These are phyloP conservation scores for Cydia pomonella DNA, from an alignment of 1,140 invertebrate species.

Conservation along the genomic window DNA sequence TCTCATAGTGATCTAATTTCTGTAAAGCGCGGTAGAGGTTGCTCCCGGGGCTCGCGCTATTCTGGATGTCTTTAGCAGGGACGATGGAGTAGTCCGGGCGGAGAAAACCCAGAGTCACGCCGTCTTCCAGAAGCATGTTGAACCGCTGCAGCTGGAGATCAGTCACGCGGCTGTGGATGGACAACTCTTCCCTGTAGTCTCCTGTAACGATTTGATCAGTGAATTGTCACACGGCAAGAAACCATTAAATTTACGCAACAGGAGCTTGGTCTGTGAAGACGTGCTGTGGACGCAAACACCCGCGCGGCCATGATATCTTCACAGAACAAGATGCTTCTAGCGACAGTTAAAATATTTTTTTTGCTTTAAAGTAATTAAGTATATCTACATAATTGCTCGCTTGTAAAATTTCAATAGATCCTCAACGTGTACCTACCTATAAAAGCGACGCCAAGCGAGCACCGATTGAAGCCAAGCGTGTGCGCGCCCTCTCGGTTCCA, in stretches of 20 bases:
- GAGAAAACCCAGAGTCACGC: constrained; percentile 53
- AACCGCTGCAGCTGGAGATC: constrained; percentile 50
- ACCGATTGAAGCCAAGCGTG: constrained; percentile 74
- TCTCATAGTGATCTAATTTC: constrained; percentile 54
- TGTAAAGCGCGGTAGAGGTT: constrained; percentile 56
- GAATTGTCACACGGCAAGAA: too few relatives aligned
- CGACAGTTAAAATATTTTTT: too few relatives aligned
- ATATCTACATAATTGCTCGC: too few relatives aligned
- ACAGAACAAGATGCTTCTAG: too few relatives aligned
- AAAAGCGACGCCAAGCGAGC: constrained; percentile 81
- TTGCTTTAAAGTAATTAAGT: too few relatives aligned
- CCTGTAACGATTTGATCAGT: constrained; percentile 46
- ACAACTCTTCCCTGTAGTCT: constrained; percentile 61
- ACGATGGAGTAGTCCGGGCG: constrained; percentile 54
- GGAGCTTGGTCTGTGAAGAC: too few relatives aligned
- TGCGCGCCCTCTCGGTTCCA: constrained; percentile 84
- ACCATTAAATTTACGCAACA: too few relatives aligned
- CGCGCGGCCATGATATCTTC: too few relatives aligned
- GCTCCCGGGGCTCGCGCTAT: constrained; percentile 57
- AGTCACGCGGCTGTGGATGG: constrained; percentile 51
- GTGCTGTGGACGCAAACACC: too few relatives aligned
- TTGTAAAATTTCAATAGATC: too few relatives aligned
- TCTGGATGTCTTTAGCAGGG: constrained; percentile 55
- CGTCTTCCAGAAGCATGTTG: constrained; percentile 54
- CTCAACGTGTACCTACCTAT: constrained; percentile 76